phyloP scores from a whole-genome alignment of 37 sponge, comb jelly and placozoan genomes.

The Crambe crambe region DNA sequence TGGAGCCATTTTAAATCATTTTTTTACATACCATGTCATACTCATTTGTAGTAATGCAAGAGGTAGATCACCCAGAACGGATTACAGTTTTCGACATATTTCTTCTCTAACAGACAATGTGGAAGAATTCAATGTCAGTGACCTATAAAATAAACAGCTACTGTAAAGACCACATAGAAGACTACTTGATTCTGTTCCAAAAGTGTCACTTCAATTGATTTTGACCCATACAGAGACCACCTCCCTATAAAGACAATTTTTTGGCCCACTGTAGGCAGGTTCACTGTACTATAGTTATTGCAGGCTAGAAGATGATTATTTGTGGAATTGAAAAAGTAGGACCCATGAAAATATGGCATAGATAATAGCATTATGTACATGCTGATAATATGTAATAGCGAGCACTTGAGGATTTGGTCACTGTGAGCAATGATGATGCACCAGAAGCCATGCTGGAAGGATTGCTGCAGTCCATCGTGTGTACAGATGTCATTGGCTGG shows the following conservation, averaged over 20 bases:
- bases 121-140: slow-evolving; percentile 17
- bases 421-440: slow-evolving; percentile 67
- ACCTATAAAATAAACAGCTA: too few species aligned
- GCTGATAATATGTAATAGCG: too few species aligned
- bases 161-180: too few species aligned
- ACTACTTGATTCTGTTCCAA: too few species aligned
- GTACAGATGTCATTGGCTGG: slow-evolving; percentile 84
- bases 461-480: slow-evolving; percentile 74
- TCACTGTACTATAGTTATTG: too few species aligned
- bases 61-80: not conserved
- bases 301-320: too few species aligned
- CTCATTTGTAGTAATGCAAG: too few species aligned
- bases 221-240: too few species aligned
- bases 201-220: too few species aligned
- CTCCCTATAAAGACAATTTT: not conserved
- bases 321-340: too few species aligned
- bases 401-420: not conserved
- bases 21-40: not conserved
- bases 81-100: slow-evolving; percentile 44
- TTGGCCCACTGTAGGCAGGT: not conserved
- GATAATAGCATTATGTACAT: too few species aligned
- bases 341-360: too few species aligned
- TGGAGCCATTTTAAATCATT: not conserved
- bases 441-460: slow-evolving; percentile 90
- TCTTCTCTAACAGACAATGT: slow-evolving; percentile 35